phyloP scores from a whole-genome alignment of 1,140 invertebrate species.

The Holcopasites calliopsidis region DNA sequence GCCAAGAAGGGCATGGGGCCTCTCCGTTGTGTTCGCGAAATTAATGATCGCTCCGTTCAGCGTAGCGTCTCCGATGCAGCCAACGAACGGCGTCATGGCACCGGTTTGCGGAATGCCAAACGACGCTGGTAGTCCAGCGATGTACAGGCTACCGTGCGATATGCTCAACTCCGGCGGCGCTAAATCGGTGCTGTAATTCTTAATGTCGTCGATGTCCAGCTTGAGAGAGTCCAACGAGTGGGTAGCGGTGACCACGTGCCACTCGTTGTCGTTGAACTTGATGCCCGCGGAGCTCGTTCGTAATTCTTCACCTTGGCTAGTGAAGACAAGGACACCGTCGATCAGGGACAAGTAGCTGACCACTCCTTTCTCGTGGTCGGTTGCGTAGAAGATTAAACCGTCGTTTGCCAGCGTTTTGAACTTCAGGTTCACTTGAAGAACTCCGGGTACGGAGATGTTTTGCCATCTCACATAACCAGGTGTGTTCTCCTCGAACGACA shows the following conservation, averaged over 20 bases:
- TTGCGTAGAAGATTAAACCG: constrained; percentile 89
- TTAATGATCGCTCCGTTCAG: constrained; percentile 90
- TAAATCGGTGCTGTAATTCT: constrained; percentile 81
- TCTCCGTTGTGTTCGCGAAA: constrained; percentile 87
- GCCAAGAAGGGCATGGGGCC: constrained; percentile 83
- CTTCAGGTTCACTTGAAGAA: constrained; percentile 90
- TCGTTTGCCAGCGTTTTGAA: constrained; percentile 91
- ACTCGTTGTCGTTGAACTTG: constrained; percentile 91
- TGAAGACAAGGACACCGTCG: constrained; percentile 86
- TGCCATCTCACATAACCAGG: constrained; percentile 84
- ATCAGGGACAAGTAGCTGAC: constrained; percentile 85
- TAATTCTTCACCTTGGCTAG: constrained; percentile 84
- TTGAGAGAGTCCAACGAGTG: constrained; percentile 83
- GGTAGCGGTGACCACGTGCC: constrained; percentile 95
- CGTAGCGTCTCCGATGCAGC: constrained; percentile 93
- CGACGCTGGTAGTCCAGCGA: constrained; percentile 89
- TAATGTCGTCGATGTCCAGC: constrained; percentile 92
- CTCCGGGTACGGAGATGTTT: constrained; percentile 81
- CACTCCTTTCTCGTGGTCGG: constrained; percentile 80
- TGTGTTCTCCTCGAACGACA: constrained; percentile 81
- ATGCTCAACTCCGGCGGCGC: constrained; percentile 82
- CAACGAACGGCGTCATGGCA: constrained; percentile 83
- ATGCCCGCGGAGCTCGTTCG: constrained; percentile 81
- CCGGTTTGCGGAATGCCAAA: constrained; percentile 76
- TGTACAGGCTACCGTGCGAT: constrained; percentile 85